These are phyloP conservation scores for Acrocera orbiculus DNA, from an alignment of 2,888 invertebrate species.

Conservation along the genomic window DNA sequence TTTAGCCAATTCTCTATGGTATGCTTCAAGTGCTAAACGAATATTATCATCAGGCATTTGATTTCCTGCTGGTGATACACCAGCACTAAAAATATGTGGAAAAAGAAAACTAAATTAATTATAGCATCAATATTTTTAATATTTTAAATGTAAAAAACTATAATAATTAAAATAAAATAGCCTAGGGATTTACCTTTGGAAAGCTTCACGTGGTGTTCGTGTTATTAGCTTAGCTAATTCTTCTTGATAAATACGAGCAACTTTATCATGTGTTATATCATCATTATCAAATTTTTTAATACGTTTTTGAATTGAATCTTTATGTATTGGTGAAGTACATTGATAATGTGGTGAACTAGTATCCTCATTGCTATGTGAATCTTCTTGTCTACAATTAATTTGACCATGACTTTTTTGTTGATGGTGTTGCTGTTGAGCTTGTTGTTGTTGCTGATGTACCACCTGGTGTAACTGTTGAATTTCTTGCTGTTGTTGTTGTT, in stretches of 20 bases:
- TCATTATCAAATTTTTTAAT: slow-evolving; percentile 83
- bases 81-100: slow-evolving; percentile 63
- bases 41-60: slow-evolving; percentile 61
- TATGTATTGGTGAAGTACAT: slow-evolving; percentile 66
- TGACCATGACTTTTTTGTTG: slow-evolving; percentile 26
- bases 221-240: slow-evolving; percentile 88
- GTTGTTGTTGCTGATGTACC: slow-evolving; percentile 30
- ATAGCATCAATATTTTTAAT: slow-evolving; percentile 30
- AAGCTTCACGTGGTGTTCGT: slow-evolving; percentile 57
- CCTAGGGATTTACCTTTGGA: slow-evolving; percentile 47
- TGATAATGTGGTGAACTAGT: slow-evolving; percentile 65
- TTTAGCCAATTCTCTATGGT: slow-evolving; percentile 84
- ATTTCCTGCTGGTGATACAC: slow-evolving; percentile 24
- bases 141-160: background rate
- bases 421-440: slow-evolving; percentile 37
- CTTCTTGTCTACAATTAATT: slow-evolving; percentile 39
- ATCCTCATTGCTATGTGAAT: slow-evolving; percentile 61
- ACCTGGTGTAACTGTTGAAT: slow-evolving; percentile 20
- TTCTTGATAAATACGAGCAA: slow-evolving; percentile 86
- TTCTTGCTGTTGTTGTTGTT: slow-evolving; percentile 40
- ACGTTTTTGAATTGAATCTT: slow-evolving; percentile 52
- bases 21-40: slow-evolving; percentile 75
- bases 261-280: slow-evolving; percentile 92
- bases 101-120: slow-evolving; percentile 49
- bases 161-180: background rate